Evolutionary conservation across 2,113 vertebrate genomes (phyloP).

Genomic region (Dascyllus trimaculatus): DNA sequence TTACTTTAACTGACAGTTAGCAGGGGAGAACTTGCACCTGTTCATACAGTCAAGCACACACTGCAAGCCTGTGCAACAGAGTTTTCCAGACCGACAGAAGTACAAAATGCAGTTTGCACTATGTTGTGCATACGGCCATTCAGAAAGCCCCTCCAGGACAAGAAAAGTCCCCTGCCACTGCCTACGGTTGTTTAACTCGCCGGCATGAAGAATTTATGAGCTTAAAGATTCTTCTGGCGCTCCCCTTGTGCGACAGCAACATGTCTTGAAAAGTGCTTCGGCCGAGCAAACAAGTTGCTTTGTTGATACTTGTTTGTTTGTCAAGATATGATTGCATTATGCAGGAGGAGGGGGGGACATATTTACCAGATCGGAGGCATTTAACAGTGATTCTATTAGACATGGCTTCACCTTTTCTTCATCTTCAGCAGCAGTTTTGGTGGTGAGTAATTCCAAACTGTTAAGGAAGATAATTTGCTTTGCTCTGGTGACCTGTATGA

Average conservation of each 20-base stretch:
- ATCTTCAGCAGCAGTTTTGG: not conserved
- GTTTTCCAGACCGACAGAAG: constrained; percentile 14
- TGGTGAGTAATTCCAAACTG: not conserved
- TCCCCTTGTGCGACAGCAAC: constrained; percentile 40
- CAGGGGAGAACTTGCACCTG: constrained; percentile 5
- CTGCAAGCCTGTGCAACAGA: constrained; percentile 26
- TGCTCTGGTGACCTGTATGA: not conserved
- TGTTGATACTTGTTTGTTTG: constrained; percentile 63
- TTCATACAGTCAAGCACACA: not conserved
- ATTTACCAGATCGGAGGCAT: constrained; percentile 8
- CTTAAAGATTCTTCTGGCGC: constrained; percentile 54
- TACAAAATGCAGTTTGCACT: constrained; percentile 33
- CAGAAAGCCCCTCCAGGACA: constrained; percentile 64
- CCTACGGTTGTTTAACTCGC: constrained; percentile 74
- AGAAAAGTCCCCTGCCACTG: constrained; percentile 50
- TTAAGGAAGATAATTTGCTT: not conserved
- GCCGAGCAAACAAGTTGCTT: constrained; percentile 65
- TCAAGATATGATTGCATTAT: constrained; percentile 35
- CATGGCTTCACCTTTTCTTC: not conserved
- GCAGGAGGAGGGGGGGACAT: constrained; percentile 8
- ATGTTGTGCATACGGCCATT: constrained; percentile 58
- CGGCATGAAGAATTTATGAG: constrained; percentile 81
- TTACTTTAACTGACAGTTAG: not conserved
- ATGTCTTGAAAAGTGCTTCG: constrained; percentile 45
- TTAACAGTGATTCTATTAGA: constrained; percentile 13